A percentile compares a stretch with the other conserved stretches of the same genome.
Evolutionary conservation across 2,888 invertebrate genomes (phyloP).

Genomic region (Heliconius charithonia): DNA sequence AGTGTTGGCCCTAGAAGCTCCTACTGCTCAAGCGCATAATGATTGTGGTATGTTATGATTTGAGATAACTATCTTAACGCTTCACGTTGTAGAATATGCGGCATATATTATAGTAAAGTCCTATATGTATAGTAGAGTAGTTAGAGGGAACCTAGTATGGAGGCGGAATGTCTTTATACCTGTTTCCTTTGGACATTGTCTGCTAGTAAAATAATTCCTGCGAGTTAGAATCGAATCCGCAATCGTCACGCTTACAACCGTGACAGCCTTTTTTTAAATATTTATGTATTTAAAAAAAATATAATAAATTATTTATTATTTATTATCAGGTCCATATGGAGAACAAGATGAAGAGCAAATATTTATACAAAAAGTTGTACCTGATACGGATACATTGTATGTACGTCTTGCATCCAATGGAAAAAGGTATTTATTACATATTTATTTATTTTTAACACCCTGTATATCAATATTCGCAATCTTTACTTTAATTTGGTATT

Average conservation of each 20-base stretch:
- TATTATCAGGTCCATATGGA: constrained; percentile 93
- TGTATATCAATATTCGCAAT: too few species aligned
- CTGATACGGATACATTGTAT: constrained; percentile 97
- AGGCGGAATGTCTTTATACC: too few species aligned
- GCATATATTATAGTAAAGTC: not conserved
- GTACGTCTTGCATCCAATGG: constrained; percentile 98
- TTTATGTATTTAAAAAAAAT: not conserved
- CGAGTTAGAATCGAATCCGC: too few species aligned
- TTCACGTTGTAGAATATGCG: not conserved
- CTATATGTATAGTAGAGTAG: not conserved
- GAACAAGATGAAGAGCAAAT: constrained; percentile 99
- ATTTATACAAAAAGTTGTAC: constrained; percentile 98
- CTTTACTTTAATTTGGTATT: too few species aligned
- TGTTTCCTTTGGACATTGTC: not conserved
- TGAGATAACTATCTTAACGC: too few species aligned
- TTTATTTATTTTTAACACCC: not conserved
- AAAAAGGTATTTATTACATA: constrained; percentile 85
- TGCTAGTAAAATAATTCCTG: not conserved
- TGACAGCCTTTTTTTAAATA: not conserved
- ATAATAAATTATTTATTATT: constrained; percentile 10
- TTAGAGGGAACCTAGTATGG: not conserved
- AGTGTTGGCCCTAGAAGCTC: constrained; percentile 89
- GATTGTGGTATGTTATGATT: constrained; percentile 84
- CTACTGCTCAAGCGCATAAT: constrained; percentile 85
- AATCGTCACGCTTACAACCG: not conserved